Evolutionary conservation across 2,113 vertebrate genomes (phyloP), one percentile per base, ranked within the genome.

Genomic region (Grallaria varia): DNA sequence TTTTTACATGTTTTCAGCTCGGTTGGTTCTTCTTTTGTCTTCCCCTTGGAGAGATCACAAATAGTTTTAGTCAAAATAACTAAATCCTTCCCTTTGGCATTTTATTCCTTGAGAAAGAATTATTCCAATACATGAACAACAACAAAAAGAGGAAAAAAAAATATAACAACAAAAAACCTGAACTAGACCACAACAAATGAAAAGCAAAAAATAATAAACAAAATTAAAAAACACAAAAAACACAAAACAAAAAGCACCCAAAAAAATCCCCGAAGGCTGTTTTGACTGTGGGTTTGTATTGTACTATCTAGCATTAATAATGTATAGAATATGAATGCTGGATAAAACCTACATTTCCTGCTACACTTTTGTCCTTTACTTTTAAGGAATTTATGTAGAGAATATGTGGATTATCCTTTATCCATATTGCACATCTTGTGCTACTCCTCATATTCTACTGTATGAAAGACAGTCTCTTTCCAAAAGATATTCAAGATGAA

Each of bases 401-500:
- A 39, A 20, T 55, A 22, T 9, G 15, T 60, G 20, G 2, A 84
- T 89, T 4, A 3, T 77, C 35, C 42, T 89, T 91, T 71, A 62
- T 45, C 17, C n/a, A 52, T 5, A 3, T 44, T 63, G 21, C 35
- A 55, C 6, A 14, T 64, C 27, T 53, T 3, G 0, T 33, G 28
- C n/a, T 67, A 19, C 30, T 58, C 20, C 13, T 83, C 15, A 42
- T 44, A 35, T 37, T 89, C n/a, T 45, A 2, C 42, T 64, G 18
- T 39, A 30, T 40, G 14, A 62, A 87, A 82, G 78, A 37, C n/a
- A 37, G 31, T 4, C 6, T 80, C 60, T 87, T 89, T 89, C 62
- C 37, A 80, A 60, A 37, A 49, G 37, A n/a, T 64, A 64, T 31
- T 40, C 66, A 62, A 73, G 92, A 90, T 88, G 27, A 91, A 93